Conservation (phyloP, 2,888 invertebrate genomes). For the Mesopsocus fuscifrons region DNA sequence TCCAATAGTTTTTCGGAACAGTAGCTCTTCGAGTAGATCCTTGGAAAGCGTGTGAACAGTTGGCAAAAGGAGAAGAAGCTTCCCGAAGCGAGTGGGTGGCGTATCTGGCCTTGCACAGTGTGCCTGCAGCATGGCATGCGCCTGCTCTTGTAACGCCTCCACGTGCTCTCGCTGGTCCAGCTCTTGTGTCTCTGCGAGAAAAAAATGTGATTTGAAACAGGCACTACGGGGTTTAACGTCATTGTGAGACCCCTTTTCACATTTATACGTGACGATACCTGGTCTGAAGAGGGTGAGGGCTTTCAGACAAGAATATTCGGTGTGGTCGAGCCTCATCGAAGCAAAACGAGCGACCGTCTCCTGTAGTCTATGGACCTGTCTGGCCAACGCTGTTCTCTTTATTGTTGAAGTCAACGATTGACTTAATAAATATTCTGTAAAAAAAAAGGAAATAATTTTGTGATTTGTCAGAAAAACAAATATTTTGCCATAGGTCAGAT, state of each 20-base stretch:
- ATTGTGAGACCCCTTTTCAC: not conserved
- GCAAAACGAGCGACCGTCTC: conserved; percentile 45
- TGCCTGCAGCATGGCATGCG: conserved; percentile 54
- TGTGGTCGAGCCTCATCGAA: conserved; percentile 50
- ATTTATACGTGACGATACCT: conserved; percentile 31
- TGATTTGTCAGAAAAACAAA: too few relatives aligned
- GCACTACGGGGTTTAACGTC: not conserved
- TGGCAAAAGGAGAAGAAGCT: conserved; percentile 51
- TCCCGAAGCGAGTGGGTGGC: conserved; percentile 42
- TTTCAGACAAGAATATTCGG: conserved; percentile 72
- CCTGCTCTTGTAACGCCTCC: conserved; percentile 60
- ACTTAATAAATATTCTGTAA: conserved; percentile 16
- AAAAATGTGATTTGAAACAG: conserved; percentile 15
- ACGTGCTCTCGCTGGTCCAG: conserved; percentile 38
- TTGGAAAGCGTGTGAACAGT: conserved; percentile 35
- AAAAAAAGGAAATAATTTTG: too few relatives aligned
- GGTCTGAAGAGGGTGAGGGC: conserved; percentile 62
- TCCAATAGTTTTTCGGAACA: conserved; percentile 62
- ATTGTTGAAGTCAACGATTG: conserved; percentile 27
- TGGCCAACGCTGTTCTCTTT: conserved; percentile 32
- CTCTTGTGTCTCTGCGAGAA: conserved; percentile 35
- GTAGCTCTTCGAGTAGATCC: conserved; percentile 40
- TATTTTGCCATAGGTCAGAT: too few relatives aligned
- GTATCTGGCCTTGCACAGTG: conserved; percentile 33
- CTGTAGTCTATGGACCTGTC: conserved; percentile 37